Evolutionary conservation across 2,797 vertebrate species (phyloP).

Genomic region (Leuciscus waleckii): DNA sequence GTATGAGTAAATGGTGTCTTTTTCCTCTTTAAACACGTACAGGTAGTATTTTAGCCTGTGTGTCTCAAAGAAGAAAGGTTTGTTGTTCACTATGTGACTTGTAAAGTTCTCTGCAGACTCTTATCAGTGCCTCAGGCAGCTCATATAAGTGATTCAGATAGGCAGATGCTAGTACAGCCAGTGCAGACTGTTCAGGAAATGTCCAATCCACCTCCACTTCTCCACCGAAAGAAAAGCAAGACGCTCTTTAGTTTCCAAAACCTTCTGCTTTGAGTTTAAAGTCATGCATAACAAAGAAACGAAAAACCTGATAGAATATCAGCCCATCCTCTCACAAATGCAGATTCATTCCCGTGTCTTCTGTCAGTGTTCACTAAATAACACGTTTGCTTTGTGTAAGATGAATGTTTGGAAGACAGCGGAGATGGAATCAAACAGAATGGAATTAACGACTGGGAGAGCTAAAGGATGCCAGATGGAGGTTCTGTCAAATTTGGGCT

Average conservation of each 20-base stretch:
- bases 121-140: not conserved
- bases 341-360: not conserved
- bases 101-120: not conserved
- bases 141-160: not conserved
- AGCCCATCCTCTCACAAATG: not conserved
- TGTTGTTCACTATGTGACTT: not conserved
- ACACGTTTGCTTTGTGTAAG: slow-evolving; percentile 29
- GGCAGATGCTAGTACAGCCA: slow-evolving; percentile 32
- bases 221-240: slow-evolving; percentile 35
- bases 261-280: slow-evolving; percentile 13
- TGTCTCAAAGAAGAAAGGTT: not conserved
- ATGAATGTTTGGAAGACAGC: slow-evolving; percentile 34
- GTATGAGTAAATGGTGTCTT: not conserved
- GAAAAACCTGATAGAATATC: not conserved
- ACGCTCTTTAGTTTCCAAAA: slow-evolving; percentile 51
- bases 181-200: slow-evolving; percentile 57
- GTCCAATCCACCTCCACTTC: slow-evolving; percentile 39
- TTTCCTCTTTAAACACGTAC: not conserved
- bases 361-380: slow-evolving; percentile 23
- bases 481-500: slow-evolving; percentile 37
- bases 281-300: not conserved
- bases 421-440: slow-evolving; percentile 52
- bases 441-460: slow-evolving; percentile 48
- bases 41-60: not conserved
- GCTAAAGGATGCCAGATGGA: slow-evolving; percentile 58